A percentile compares a stretch with the other conserved stretches of the same genome.
These are phyloP conservation scores for Drosophila mulleri DNA, from an alignment of 2,888 invertebrate genomes.

Conservation along the genomic window DNA sequence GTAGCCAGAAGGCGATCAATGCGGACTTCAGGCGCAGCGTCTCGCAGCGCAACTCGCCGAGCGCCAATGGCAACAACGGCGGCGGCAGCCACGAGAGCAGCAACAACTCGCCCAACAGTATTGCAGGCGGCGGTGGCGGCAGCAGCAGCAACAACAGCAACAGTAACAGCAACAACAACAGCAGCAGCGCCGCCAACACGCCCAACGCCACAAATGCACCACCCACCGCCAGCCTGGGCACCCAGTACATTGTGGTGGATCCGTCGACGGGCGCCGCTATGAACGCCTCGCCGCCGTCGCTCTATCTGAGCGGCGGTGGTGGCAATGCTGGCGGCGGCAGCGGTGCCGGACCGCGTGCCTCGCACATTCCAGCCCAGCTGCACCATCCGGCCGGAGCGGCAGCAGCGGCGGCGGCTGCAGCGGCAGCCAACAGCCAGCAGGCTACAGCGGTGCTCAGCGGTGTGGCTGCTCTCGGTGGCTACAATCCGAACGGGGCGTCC, in stretches of 20 bases:
- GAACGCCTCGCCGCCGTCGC: constrained; percentile 72
- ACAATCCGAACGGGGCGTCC: constrained; percentile 85
- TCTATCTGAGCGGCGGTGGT: constrained; percentile 81
- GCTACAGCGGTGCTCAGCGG: constrained; percentile 75
- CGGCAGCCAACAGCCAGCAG: constrained; percentile 78
- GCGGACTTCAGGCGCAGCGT: constrained; percentile 83
- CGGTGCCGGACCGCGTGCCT: constrained; percentile 57
- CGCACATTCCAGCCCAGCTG: constrained; percentile 84
- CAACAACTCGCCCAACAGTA: constrained; percentile 85
- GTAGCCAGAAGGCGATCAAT: constrained; percentile 81
- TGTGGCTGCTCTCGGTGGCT: constrained; percentile 85
- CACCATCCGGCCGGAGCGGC: constrained; percentile 72
- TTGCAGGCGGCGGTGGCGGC: constrained; percentile 43
- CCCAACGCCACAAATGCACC: constrained; percentile 65
- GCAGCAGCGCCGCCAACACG: constrained; percentile 65
- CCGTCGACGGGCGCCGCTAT: constrained; percentile 67
- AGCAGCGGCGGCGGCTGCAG: constrained; percentile 77
- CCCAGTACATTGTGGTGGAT: constrained; percentile 71
- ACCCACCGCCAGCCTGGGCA: constrained; percentile 56
- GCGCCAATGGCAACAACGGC: constrained; percentile 79
- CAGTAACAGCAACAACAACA: constrained; percentile 43
- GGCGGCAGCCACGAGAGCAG: constrained; percentile 83
- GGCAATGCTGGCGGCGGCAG: constrained; percentile 45
- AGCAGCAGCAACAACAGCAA: constrained; percentile 50
- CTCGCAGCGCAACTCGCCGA: constrained; percentile 85